Evolutionary conservation across 2,888 invertebrate species (phyloP), one percentile per base, ranked within the genome.

Genomic region (Megalurothrips usitatus): DNA sequence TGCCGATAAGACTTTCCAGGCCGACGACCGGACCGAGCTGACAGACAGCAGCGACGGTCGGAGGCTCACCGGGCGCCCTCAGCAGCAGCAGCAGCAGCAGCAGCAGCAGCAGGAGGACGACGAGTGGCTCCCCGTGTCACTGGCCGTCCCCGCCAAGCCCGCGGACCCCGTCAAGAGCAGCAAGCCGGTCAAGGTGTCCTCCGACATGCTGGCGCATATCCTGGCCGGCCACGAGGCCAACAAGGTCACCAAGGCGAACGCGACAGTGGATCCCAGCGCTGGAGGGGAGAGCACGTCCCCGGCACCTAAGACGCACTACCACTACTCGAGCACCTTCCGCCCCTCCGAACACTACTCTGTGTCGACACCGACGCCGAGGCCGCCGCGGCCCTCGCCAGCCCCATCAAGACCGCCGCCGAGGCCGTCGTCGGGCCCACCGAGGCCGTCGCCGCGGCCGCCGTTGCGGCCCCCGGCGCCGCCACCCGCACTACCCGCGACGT

Each of bases 261-360:
- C 23, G 26, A 26, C 68, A 26, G 3, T 26, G 68, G 26, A 23
- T 23, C 10, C 68, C 34, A 17, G n/a, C 58, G 58, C 58, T 17
- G 58, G 58, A 11, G 58, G 58, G 17, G 12, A 58, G 58, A 58
- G 58, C 14, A 75, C 68, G 68, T 75, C 68, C 8, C 68, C 68
- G 26, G 68, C 68, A 26, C 68, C 68, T 26, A 75, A 75, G 68
- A 75, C 68, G 68, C 68, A 75, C 68, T 75, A 75, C 68, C 68
- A 75, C 68, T 75, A 75, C 68, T 23, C 68, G 23, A 75, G 68
- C 68, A 75, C 68, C 23, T 75, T 26, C 68, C 23, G 68, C 9
- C 68, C 68, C 23, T 75, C 68, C 23, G 68, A 75, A 26, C 68
- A 75, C 68, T 75, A 75, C 68, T 43, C 34, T 43, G 68, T 26